Evolutionary conservation across 2,113 vertebrate species (phyloP).

Genomic region (Pteronura brasiliensis): DNA sequence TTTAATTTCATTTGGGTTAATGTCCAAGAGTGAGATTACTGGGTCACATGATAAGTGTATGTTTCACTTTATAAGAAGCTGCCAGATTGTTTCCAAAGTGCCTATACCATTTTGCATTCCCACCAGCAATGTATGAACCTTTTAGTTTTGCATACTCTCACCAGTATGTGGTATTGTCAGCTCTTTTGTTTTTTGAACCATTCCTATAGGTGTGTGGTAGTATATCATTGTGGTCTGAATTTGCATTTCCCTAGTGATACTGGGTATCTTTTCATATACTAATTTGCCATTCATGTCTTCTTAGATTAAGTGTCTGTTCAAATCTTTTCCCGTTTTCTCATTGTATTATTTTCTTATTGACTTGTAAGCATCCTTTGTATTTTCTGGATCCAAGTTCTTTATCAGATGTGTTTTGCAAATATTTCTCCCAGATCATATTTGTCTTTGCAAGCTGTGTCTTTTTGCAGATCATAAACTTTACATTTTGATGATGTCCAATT

Average conservation of each 20-base stretch:
- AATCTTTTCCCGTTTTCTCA: not conserved
- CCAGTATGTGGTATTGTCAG: not conserved
- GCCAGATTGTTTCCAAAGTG: not conserved
- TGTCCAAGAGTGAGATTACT: not conserved
- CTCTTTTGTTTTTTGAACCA: not conserved
- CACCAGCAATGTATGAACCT: not conserved
- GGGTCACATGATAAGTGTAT: not conserved
- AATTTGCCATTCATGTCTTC: not conserved
- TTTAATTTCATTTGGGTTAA: conserved; percentile 13
- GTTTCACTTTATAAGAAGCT: not conserved
- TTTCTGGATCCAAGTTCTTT: not conserved
- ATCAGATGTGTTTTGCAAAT: not conserved
- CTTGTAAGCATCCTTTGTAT: not conserved
- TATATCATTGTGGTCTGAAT: not conserved
- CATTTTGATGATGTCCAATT: not conserved
- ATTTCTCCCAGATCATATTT: not conserved
- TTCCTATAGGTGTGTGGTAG: not conserved
- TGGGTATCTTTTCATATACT: not conserved
- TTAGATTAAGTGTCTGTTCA: not conserved
- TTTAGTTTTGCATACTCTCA: not conserved
- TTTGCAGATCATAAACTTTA: not conserved
- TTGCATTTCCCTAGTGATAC: not conserved
- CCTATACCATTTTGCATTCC: not conserved
- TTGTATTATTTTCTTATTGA: not conserved
- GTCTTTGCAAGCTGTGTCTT: not conserved